phyloP scores from a whole-genome alignment of 2,797 vertebrate species.

The Melanotaenia nigrans region DNA sequence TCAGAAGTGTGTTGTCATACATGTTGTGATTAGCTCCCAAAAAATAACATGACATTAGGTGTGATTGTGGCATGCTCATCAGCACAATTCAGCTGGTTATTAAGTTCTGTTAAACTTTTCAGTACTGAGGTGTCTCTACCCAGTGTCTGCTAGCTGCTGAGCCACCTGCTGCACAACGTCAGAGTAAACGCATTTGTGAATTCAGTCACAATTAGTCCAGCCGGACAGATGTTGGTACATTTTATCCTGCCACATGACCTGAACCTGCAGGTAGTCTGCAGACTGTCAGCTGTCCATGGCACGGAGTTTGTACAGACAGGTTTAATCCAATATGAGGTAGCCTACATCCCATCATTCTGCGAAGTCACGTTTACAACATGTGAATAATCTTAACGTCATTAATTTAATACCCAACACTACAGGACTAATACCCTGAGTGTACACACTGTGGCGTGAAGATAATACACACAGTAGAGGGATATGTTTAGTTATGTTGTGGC shows the following conservation, averaged over 20 bases:
- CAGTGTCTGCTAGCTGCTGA: neutral
- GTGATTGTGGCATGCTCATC: neutral
- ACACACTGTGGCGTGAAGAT: neutral
- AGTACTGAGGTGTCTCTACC: neutral
- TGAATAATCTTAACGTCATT: conserved; percentile 25
- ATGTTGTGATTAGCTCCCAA: neutral
- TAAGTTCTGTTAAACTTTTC: neutral
- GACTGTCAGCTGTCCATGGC: conserved; percentile 35
- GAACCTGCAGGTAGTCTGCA: conserved; percentile 21
- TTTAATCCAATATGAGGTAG: conserved; percentile 56
- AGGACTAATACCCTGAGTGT: neutral
- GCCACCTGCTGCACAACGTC: neutral
- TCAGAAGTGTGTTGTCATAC: neutral
- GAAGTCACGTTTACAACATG: conserved; percentile 29
- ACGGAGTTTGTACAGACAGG: conserved; percentile 43
- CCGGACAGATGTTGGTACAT: conserved; percentile 13
- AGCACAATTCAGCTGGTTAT: neutral
- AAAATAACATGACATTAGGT: neutral
- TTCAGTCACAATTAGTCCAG: conserved; percentile 24
- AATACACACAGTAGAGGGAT: neutral
- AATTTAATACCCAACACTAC: conserved; percentile 13
- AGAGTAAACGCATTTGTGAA: neutral
- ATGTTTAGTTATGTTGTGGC: neutral
- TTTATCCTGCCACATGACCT: conserved; percentile 40
- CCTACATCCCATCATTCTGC: conserved; percentile 49